Percentiles rank a stretch among this genome's conserved stretches.
These are phyloP conservation scores for Tipula confusa DNA, from an alignment of 2,888 invertebrate species.

Conservation along the genomic window DNA sequence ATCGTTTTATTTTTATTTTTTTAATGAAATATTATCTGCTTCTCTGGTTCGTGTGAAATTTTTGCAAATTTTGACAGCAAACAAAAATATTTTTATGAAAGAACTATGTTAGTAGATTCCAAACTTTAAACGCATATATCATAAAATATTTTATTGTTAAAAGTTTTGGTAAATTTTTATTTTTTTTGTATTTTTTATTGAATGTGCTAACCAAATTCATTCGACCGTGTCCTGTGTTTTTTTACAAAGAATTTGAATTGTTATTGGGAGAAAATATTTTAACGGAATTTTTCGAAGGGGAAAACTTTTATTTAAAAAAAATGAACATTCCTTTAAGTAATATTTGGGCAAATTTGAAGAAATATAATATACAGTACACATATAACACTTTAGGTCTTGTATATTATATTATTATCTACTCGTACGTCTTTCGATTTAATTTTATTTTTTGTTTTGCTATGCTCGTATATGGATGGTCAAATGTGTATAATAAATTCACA, in stretches of 20 bases:
- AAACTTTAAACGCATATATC: background rate
- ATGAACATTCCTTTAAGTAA: background rate
- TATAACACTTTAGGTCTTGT: background rate
- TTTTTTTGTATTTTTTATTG: background rate
- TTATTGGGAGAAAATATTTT: background rate
- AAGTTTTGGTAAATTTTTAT: background rate
- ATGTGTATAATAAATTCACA: slow-evolving; percentile 8
- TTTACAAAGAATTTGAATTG: background rate
- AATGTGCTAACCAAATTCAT: background rate
- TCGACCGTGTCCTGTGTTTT: background rate
- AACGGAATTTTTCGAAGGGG: background rate
- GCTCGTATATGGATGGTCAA: background rate
- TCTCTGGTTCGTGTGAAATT: background rate
- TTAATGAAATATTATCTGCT: background rate
- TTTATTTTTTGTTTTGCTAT: background rate
- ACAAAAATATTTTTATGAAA: background rate
- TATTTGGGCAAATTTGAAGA: background rate
- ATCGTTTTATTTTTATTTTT: too few species aligned
- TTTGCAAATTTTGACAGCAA: background rate
- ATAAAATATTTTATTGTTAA: background rate
- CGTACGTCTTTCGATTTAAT: background rate
- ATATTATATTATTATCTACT: too few species aligned
- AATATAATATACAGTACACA: background rate
- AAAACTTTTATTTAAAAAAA: background rate
- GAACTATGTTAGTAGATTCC: background rate